Evolutionary conservation across 92 coral and sea anemone genomes (phyloP), one percentile per base, ranked within the genome.

Genomic region (Muricea muricata): DNA sequence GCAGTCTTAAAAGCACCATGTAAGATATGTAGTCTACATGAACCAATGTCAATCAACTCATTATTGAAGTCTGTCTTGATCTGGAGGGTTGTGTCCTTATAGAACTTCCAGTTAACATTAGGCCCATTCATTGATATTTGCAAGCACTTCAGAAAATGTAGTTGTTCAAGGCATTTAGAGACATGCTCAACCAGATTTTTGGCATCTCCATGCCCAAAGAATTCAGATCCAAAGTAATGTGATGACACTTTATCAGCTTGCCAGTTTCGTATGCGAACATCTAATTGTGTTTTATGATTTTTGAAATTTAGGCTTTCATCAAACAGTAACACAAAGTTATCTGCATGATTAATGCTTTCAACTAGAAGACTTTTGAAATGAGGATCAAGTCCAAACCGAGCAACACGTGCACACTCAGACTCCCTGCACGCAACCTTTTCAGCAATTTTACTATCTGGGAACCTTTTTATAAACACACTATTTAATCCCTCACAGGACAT

Each of bases 1-100:
- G 83, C 83, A 34, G 83, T 78, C 70, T 78, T 78, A 33, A 78
- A 78, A 26, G 83, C 71, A 11, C 83, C 72, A 78, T 78, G 83
- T 47, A 78, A 78, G 54, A 78, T 78, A 78, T 78, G 72, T n/a
- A 78, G 54, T 46, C 71, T 69, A 54, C 83, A 78, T 78, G 83
- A 78, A 50, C 83, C 83, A 78, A 78, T 78, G 50, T 78, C 83
- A 78, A 78, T 58, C 83, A 78, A 54, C 6, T 35, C 40, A 29
- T 78, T 55, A 42, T 78, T 78, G 54, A 78, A 78, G 50, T 78
- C 83, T 55, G 65, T 37, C 66, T 78, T 67, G 66, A 78, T 78
- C 69, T 78, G 83, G 69, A 55, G 83, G 61, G 83, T 21, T 55
- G 54, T 78, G 61, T 78, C 83, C 83, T 50, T 78, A 58, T 78